Conservation (phyloP, 2,113 vertebrate species). For the Litocranius walleri region DNA sequence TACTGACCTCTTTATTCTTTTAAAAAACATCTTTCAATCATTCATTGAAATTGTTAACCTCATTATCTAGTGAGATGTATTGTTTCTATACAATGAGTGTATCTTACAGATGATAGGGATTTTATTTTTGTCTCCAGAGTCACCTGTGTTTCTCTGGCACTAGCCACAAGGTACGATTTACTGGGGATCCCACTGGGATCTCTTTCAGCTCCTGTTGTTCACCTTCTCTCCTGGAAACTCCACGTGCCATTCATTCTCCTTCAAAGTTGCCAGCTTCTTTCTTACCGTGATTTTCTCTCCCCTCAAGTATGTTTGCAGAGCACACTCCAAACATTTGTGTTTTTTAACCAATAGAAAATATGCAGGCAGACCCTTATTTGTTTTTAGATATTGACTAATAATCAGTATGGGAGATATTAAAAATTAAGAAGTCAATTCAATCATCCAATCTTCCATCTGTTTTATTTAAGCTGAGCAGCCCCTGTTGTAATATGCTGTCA, state of each 20-base stretch:
- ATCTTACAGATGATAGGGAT: not conserved
- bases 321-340: not conserved
- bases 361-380: not conserved
- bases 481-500: rapidly evolving
- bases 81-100: not conserved
- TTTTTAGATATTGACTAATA: not conserved
- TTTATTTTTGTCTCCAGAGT: not conserved
- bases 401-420: not conserved
- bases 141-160: not conserved
- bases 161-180: not conserved
- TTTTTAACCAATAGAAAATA: not conserved
- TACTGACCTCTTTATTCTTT: not conserved
- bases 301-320: not conserved
- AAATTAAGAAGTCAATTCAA: not conserved
- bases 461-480: not conserved
- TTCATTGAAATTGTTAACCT: not conserved
- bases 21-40: not conserved
- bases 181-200: rapidly evolving
- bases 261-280: not conserved
- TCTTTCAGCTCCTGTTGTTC: not conserved
- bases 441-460: not conserved
- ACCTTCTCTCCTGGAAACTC: not conserved
- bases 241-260: not conserved
- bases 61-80: not conserved
- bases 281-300: not conserved